A percentile compares a stretch with the other conserved stretches of the same genome.
Conservation (phyloP, 2,113 vertebrate species). For the Cacatua alba region DNA sequence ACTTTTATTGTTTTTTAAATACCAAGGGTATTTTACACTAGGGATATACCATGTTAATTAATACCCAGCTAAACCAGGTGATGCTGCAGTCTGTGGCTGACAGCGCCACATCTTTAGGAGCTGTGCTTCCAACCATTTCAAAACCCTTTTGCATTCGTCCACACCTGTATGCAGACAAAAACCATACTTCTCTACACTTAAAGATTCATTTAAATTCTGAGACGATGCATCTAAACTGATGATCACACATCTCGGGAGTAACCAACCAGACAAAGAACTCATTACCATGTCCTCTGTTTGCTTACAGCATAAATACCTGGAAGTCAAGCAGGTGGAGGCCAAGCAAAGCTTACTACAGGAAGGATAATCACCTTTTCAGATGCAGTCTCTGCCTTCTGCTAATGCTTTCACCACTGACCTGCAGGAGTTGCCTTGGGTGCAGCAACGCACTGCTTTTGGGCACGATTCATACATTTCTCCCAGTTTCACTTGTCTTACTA, state of each 20-base stretch:
- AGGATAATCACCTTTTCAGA: rapidly evolving
- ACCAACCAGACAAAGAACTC: neutral
- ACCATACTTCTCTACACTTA: neutral
- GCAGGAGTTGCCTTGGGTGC: neutral
- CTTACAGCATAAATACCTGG: neutral
- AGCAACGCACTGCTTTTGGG: neutral
- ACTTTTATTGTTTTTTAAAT: neutral
- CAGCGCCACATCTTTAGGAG: neutral
- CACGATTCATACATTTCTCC: neutral
- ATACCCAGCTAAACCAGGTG: neutral
- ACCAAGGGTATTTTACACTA: neutral
- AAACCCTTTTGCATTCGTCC: neutral
- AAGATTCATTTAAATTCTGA: neutral
- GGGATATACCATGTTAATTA: neutral
- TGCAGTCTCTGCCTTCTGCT: neutral
- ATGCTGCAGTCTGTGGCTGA: neutral
- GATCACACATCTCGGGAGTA: neutral
- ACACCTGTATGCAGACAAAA: neutral
- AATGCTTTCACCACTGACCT: neutral
- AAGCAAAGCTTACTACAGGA: neutral
- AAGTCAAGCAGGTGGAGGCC: neutral
- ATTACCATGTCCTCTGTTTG: neutral
- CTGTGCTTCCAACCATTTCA: neutral
- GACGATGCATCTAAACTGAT: neutral
- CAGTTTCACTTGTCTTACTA: neutral